Evolutionary conservation across 2,113 vertebrate species (phyloP).

Genomic region (Ptychochromis oligacanthus): DNA sequence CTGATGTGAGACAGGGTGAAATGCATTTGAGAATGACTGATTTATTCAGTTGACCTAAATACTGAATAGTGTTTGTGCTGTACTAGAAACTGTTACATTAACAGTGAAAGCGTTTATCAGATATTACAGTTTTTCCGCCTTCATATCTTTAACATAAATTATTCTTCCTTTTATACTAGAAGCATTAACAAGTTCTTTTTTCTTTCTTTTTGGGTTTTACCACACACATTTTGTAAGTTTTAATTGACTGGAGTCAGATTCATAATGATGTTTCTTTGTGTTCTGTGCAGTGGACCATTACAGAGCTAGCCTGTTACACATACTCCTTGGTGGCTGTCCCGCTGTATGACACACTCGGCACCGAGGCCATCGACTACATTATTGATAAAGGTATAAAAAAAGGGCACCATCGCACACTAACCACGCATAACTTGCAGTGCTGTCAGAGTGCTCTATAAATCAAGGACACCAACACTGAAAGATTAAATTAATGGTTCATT

Average conservation of each 20-base stretch:
- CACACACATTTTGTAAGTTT: not conserved
- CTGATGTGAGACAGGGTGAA: not conserved
- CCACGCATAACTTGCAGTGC: not conserved
- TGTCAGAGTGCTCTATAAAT: not conserved
- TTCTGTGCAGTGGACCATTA: slow-evolving; percentile 89
- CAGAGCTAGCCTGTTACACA: slow-evolving; percentile 91
- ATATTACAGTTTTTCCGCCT: not conserved
- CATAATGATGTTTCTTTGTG: not conserved
- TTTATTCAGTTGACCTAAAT: not conserved
- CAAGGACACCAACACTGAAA: not conserved
- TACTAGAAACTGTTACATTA: not conserved
- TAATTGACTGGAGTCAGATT: not conserved
- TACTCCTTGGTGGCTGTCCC: slow-evolving; percentile 94
- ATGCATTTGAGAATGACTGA: not conserved
- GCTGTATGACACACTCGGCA: slow-evolving; percentile 92
- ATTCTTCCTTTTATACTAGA: not conserved
- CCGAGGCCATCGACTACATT: slow-evolving; percentile 88
- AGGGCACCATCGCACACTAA: not conserved
- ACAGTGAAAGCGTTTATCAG: not conserved
- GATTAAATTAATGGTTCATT: not conserved
- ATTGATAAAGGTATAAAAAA: slow-evolving; percentile 88
- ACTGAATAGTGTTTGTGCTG: not conserved
- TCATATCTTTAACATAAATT: not conserved
- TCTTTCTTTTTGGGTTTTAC: not conserved
- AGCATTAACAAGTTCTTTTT: not conserved